Percentiles rank a stretch among this genome's conserved stretches.
Conservation (phyloP, 2,113 vertebrate species). For the Bambusicola thoracicus region DNA sequence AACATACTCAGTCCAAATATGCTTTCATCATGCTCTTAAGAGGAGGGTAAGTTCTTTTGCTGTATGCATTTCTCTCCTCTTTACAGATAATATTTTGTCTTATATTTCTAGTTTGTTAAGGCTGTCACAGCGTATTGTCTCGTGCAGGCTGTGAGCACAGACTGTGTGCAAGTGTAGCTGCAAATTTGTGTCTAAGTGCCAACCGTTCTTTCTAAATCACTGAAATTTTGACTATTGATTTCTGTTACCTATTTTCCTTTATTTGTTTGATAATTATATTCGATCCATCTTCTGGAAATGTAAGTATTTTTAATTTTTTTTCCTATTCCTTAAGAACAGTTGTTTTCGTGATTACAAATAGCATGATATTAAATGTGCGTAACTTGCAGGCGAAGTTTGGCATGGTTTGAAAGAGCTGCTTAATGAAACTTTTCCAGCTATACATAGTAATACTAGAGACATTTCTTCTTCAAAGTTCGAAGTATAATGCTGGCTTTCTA, state of each 20-base stretch:
- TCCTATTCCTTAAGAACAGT: slow-evolving; percentile 44
- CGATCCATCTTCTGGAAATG: slow-evolving; percentile 48
- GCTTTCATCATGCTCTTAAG: slow-evolving; percentile 48
- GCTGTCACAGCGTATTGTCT: slow-evolving; percentile 25
- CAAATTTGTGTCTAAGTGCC: slow-evolving; percentile 29
- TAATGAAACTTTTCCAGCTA: slow-evolving; percentile 50
- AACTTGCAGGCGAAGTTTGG: slow-evolving; percentile 69
- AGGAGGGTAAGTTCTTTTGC: slow-evolving; percentile 49
- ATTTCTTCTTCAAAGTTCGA: slow-evolving; percentile 32
- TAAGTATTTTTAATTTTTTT: slow-evolving; percentile 46
- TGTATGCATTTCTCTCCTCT: slow-evolving; percentile 11
- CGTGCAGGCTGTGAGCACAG: background rate
- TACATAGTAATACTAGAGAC: background rate
- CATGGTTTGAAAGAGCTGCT: slow-evolving; percentile 48
- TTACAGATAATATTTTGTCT: slow-evolving; percentile 29
- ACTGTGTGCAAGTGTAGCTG: slow-evolving; percentile 36
- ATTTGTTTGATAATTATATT: slow-evolving; percentile 39
- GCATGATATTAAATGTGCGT: slow-evolving; percentile 37
- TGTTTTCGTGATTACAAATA: slow-evolving; percentile 38
- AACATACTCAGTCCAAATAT: slow-evolving; percentile 33
- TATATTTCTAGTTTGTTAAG: slow-evolving; percentile 34
- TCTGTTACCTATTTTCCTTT: slow-evolving; percentile 44
- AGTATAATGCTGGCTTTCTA: slow-evolving; percentile 9
- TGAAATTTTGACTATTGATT: background rate
- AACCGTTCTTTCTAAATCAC: background rate